phyloP scores from a whole-genome alignment of 2,888 invertebrate species.

The Cephalotes varians region DNA sequence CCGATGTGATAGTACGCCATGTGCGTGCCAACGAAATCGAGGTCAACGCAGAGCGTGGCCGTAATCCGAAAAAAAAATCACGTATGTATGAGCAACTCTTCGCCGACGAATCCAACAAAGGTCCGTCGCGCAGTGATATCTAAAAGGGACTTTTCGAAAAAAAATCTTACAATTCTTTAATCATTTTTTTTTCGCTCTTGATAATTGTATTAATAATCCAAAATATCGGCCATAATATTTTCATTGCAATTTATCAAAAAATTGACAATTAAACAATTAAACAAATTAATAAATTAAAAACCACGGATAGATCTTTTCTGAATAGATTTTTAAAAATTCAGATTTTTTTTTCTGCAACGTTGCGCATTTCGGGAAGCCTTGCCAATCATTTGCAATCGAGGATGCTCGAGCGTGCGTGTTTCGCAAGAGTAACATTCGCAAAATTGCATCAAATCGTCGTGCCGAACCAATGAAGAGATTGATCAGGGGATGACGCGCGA shows the following conservation, averaged over 20 bases:
- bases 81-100: not conserved
- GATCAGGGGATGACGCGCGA: constrained; percentile 54
- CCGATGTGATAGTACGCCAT: constrained; percentile 27
- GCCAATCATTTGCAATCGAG: too few species aligned
- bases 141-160: not conserved
- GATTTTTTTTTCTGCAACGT: not conserved
- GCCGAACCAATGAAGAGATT: constrained; percentile 44
- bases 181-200: not conserved
- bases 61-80: constrained; percentile 43
- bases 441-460: constrained; percentile 15
- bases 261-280: not conserved
- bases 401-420: not conserved
- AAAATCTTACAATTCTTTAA: not conserved
- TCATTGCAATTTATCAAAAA: not conserved
- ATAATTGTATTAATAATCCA: too few species aligned
- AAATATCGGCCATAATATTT: too few species aligned
- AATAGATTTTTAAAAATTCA: not conserved
- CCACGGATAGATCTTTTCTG: not conserved
- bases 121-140: not conserved
- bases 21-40: constrained; percentile 47
- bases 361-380: not conserved
- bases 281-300: not conserved
- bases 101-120: not conserved
- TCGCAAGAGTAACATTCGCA: not conserved
- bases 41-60: constrained; percentile 32